Evolutionary conservation across 92 coral and sea anemone species (phyloP), one percentile per base, ranked within the genome.

Genomic region (Porites cylindrica): DNA sequence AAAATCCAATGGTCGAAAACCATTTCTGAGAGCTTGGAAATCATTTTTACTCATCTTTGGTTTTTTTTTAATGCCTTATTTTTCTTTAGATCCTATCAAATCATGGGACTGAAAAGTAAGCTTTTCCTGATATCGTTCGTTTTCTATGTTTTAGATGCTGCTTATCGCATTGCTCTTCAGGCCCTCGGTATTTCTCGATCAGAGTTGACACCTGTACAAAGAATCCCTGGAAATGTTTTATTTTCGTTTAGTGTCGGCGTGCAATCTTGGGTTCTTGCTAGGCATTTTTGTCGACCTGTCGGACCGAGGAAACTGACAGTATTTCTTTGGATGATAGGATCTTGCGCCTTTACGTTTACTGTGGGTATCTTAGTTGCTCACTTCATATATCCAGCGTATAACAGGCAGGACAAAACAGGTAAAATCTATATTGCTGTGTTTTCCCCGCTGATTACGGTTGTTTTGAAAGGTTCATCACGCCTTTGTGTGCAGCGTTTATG

Each of bases 401-500:
- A 2, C 75, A 70, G 43, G 43, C 56, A 43, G 17, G 50, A 17
- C 53, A 70, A 70, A 70, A 43, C 54, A 17, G 75, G 75, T 17
- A 76, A 76, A 76, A 19, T 76, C 19, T 8, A 53, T 53, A 76
- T 76, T 29, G 80, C 80, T 1, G 66, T 60, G 26, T 53, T 53
- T 24, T 5, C 66, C 64, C 80, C 80, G 51, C 64, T 76, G 7
- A 53, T 53, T 38, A 60, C 66, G 5, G 80, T 76, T 26, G 51
- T 20, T 53, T 64, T 76, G 8, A 76, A 76, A 76, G 24, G 64
- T 24, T n/a, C 52, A 8, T 76, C 80, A 29, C 80, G 80, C 50
- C 23, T 76, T 51, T 76, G 66, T 26, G 80, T 76, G 10, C 66
- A 76, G 80, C 66, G 80, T 29, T 29, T 76, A 20, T 76, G 80